Percentiles rank a stretch among this genome's conserved stretches.
These are phyloP conservation scores for Ascidia mentula DNA, from an alignment of 23 tunicate species.

Conservation along the genomic window DNA sequence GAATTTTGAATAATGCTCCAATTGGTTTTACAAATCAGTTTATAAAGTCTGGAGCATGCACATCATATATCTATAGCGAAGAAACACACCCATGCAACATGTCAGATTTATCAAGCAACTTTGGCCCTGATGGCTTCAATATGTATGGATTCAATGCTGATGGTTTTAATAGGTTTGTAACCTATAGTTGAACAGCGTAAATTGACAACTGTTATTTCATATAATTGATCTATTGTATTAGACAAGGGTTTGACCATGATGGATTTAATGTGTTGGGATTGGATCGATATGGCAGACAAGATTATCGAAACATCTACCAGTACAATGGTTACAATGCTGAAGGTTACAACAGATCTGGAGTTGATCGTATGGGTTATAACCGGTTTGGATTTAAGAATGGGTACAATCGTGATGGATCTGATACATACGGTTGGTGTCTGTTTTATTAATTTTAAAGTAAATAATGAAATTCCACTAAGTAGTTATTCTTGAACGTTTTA, in stretches of 20 bases:
- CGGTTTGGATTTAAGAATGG: conserved; percentile 53
- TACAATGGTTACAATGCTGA: conserved; percentile 78
- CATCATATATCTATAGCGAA: conserved; percentile 23
- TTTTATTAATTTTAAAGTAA: no score
- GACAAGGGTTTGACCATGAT: conserved; percentile 63
- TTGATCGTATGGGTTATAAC: conserved; percentile 67
- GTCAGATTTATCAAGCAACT: conserved; percentile 27
- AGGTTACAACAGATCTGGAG: conserved; percentile 75
- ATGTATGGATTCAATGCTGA: conserved; percentile 73
- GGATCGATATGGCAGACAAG: conserved; percentile 42
- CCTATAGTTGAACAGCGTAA: conserved; percentile 1
- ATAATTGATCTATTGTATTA: background rate
- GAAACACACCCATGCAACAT: conserved; percentile 50
- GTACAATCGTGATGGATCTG: conserved; percentile 46
- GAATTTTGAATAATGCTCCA: background rate
- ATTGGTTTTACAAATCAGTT: conserved; percentile 37
- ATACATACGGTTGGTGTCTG: conserved; percentile 27
- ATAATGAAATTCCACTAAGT: no score
- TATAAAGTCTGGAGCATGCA: conserved; percentile 76
- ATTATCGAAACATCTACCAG: conserved; percentile 25
- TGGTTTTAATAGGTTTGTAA: conserved; percentile 74
- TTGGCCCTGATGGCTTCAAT: conserved; percentile 70
- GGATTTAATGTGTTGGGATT: conserved; percentile 66
- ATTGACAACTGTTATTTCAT: no score
- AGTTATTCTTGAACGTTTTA: no score